These are phyloP conservation scores for Latrodectus elegans DNA, from an alignment of 2,888 invertebrate species.

Conservation along the genomic window DNA sequence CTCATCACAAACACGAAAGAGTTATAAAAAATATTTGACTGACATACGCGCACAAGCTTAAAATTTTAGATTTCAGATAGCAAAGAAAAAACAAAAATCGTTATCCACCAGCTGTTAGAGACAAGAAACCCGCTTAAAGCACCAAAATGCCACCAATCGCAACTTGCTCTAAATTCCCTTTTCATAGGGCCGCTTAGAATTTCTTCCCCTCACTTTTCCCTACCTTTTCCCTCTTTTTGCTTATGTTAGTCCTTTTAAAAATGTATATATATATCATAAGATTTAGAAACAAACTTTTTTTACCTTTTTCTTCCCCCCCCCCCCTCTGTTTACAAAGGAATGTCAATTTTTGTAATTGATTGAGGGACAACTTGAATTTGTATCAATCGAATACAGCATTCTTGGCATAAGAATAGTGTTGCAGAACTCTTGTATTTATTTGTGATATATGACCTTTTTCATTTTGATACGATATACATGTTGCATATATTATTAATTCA, in stretches of 20 bases:
- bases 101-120: constrained; percentile 41
- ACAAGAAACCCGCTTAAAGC: constrained; percentile 48
- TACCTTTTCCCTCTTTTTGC: constrained; percentile 10
- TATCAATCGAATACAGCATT: too few species aligned
- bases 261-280: constrained; percentile 37
- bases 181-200: constrained; percentile 20
- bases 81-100: constrained; percentile 35
- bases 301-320: too few species aligned
- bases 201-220: constrained; percentile 8
- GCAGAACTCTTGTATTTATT: too few species aligned
- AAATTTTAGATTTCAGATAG: constrained; percentile 46
- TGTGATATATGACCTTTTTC: too few species aligned
- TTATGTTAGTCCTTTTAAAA: constrained; percentile 39
- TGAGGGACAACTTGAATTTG: too few species aligned
- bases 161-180: constrained; percentile 38
- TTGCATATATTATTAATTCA: too few species aligned
- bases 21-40: constrained; percentile 24
- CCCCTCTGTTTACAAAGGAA: too few species aligned
- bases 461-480: too few species aligned
- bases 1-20: constrained; percentile 9
- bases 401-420: too few species aligned
- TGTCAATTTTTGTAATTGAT: too few species aligned
- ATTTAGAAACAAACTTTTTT: neutral
- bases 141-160: constrained; percentile 40
- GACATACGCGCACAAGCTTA: constrained; percentile 35